Conservation (phyloP, 2,888 invertebrate genomes). For the Parelbella ahira region DNA sequence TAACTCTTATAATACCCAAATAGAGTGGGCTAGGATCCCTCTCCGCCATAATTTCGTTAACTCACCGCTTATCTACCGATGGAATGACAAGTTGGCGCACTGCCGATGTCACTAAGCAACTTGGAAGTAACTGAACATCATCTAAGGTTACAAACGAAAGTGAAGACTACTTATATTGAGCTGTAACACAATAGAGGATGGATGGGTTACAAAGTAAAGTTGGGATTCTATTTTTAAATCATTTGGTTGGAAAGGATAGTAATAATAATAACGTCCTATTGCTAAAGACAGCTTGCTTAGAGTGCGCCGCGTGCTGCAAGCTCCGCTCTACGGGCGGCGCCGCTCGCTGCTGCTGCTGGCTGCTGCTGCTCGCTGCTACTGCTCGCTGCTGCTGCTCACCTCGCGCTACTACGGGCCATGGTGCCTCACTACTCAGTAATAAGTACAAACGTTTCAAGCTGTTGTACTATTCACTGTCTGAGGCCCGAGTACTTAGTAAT, state of each 20-base stretch:
- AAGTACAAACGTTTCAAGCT: too few species aligned
- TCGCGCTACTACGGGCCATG: too few species aligned
- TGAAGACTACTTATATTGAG: too few species aligned
- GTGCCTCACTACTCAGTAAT: too few species aligned
- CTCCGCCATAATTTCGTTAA: conserved; percentile 78
- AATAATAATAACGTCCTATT: conserved; percentile 11
- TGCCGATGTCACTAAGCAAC: conserved; percentile 63
- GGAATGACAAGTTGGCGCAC: conserved; percentile 71
- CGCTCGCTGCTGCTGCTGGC: too few species aligned
- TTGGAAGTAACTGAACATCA: conserved; percentile 33
- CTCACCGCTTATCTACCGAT: conserved; percentile 79
- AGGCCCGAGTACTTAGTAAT: too few species aligned
- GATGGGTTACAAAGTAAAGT: too few species aligned
- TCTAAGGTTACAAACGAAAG: not conserved
- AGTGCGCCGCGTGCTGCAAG: conserved; percentile 63
- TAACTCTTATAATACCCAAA: conserved; percentile 53
- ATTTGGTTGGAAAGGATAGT: too few species aligned
- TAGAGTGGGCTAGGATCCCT: conserved; percentile 78
- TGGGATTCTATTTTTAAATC: too few species aligned
- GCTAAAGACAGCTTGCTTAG: conserved; percentile 67
- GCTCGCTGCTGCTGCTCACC: too few species aligned
- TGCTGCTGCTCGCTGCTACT: conserved; percentile 38
- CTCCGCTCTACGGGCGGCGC: conserved; percentile 54
- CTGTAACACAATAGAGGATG: too few species aligned
- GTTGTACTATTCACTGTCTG: too few species aligned